These are phyloP conservation scores for Hypomecis atomaria DNA, from an alignment of 2,888 invertebrate species.

Conservation along the genomic window DNA sequence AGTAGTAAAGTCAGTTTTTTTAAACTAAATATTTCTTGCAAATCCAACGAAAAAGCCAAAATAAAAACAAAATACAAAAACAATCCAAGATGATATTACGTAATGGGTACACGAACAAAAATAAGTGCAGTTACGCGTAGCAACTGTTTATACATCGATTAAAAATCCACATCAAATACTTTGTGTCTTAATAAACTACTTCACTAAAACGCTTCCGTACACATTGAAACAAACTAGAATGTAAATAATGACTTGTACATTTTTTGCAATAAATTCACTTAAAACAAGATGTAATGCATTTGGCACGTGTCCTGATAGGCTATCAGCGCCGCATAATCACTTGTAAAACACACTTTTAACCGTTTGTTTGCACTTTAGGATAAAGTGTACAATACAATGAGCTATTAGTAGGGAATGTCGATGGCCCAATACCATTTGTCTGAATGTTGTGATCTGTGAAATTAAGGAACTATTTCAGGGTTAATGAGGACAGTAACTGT, in stretches of 20 bases:
- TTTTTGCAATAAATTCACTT: conserved; percentile 10
- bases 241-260: neutral
- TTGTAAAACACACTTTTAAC: conserved; percentile 5
- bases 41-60: no score
- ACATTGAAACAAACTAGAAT: neutral
- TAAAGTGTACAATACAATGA: conserved; percentile 13
- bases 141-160: no score
- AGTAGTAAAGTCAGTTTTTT: no score
- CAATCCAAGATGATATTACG: no score
- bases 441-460: conserved; percentile 23
- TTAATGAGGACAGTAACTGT: conserved; percentile 9
- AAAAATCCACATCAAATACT: no score
- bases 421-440: conserved; percentile 16
- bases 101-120: no score
- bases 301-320: conserved; percentile 18
- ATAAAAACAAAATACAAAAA: no score
- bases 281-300: conserved; percentile 13
- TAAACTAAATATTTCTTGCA: no score
- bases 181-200: no score
- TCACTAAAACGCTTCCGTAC: neutral
- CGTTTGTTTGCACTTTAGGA: conserved; percentile 22
- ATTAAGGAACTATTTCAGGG: conserved; percentile 19
- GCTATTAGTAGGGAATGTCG: conserved; percentile 11
- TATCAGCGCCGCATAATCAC: conserved; percentile 23
- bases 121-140: no score